Percentiles rank a stretch among this genome's conserved stretches.
These are phyloP conservation scores for Cacoxenus indagator DNA, from an alignment of 2,888 invertebrate species.

Conservation along the genomic window DNA sequence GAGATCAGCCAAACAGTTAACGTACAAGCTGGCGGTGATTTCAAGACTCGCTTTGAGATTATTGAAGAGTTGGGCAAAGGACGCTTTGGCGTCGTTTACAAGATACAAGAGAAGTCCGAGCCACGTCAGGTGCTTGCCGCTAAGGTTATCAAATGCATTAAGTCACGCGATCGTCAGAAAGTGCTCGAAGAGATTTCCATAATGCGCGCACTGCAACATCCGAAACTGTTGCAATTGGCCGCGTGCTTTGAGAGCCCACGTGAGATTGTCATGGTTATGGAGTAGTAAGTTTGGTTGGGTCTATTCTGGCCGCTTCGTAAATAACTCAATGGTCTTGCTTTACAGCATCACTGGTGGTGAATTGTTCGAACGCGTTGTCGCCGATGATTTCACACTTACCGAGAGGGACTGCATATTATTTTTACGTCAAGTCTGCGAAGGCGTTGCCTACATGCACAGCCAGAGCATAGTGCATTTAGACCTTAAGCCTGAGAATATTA, in stretches of 20 bases:
- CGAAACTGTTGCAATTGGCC: conserved; percentile 85
- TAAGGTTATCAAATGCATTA: conserved; percentile 84
- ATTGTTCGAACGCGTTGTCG: conserved; percentile 92
- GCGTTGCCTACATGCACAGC: conserved; percentile 89
- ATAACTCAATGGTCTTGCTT: background rate
- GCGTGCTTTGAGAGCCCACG: conserved; percentile 84
- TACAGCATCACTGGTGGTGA: conserved; percentile 92
- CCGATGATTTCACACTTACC: conserved; percentile 92
- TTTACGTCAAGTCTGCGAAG: conserved; percentile 91
- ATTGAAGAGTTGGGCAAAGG: conserved; percentile 84
- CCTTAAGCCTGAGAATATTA: conserved; percentile 95
- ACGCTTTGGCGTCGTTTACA: conserved; percentile 80
- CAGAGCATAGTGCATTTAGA: conserved; percentile 90
- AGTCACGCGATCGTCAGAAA: conserved; percentile 80
- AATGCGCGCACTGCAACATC: conserved; percentile 87
- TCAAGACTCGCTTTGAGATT: conserved; percentile 76
- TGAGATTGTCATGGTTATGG: conserved; percentile 89
- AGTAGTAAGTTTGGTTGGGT: conserved; percentile 80
- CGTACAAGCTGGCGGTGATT: conserved; percentile 72
- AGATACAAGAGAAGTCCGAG: conserved; percentile 76
- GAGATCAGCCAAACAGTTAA: conserved; percentile 55
- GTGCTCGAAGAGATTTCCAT: conserved; percentile 87
- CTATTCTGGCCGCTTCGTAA: background rate
- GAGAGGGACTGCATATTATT: conserved; percentile 89
- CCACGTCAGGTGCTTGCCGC: conserved; percentile 81